phyloP scores from a whole-genome alignment of 2,797 vertebrate genomes.

The Platyrinchus mystaceus region DNA sequence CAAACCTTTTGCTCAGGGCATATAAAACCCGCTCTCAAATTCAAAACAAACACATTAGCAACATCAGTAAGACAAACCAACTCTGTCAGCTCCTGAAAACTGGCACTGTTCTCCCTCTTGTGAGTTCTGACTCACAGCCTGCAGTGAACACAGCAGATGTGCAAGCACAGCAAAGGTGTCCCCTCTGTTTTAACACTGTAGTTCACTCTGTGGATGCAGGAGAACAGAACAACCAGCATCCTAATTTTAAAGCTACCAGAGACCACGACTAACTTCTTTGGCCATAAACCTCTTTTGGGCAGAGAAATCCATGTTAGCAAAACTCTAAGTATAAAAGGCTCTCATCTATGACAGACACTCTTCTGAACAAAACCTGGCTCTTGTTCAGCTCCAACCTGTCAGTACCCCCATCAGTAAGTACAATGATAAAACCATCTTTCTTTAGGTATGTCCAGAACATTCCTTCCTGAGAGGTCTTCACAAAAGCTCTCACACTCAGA shows the following conservation, averaged over 20 bases:
- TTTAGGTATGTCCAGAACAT: background rate
- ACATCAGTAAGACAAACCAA: background rate
- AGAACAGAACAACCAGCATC: background rate
- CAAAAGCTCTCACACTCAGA: background rate
- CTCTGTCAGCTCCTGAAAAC: background rate
- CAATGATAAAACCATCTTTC: background rate
- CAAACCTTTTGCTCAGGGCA: background rate
- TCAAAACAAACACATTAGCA: background rate
- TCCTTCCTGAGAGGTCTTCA: background rate
- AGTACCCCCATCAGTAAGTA: background rate
- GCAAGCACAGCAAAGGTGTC: background rate
- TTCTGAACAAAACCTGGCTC: background rate
- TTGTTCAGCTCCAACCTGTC: background rate
- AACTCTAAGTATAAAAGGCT: background rate
- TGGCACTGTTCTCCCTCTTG: background rate
- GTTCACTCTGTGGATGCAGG: background rate
- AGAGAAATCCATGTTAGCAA: background rate
- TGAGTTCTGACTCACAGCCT: background rate
- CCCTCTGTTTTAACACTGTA: background rate
- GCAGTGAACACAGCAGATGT: background rate
- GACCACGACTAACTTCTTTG: background rate
- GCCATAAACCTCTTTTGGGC: background rate
- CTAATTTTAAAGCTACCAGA: background rate
- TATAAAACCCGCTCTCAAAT: background rate
- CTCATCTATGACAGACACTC: background rate